Base-by-base conservation (phyloP, 2,888 invertebrate species). In the Athetis lepigone region DNA sequence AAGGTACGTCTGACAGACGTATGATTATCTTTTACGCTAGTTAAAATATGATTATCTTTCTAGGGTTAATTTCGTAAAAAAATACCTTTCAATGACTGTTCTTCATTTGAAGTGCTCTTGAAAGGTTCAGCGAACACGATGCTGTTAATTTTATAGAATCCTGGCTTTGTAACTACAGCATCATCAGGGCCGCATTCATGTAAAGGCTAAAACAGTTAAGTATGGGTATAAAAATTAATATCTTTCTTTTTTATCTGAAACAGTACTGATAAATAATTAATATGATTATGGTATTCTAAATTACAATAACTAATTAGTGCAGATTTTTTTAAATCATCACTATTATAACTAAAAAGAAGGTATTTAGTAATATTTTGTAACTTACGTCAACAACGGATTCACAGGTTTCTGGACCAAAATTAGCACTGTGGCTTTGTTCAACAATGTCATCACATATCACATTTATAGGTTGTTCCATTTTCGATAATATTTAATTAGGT, bases 81-180 rank as follows among this genome's bases (percentile, higher is more conserved):
- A 7, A 7, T 60, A 77, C 75, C 58, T 51, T 61, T 40, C n/a
- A 0, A n/a, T 16, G 37, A 11, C 1, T 19, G 37, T 13, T 16
- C 45, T 37, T 72, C 29, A 39, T n/a, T 36, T 4, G 4, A 11
- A 7, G 27, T 23, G 6, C 4, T 43, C 37, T 45, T 16, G 9
- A 79, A 57, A 6, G 77, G 70, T n/a, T 79, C 80, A 0, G 77
- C 80, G 42, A 77, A 77, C 13, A 77, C 63, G 8, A 59, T n/a
- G 21, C 27, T 57, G n/a, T 77, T 59, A 2, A 67, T 21, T 64
- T 43, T 58, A 21, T 60, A 46, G 36, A 19, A 65, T 16, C 19
- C 57, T 8, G 51, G 11, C 18, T 33, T 16, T 29, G 13, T n/a
- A 16, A n/a, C 1, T 21, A 47, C 29, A 4, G 7, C 7, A 9